phyloP scores from a whole-genome alignment of 2,113 vertebrate genomes.

The Ursus arctos region DNA sequence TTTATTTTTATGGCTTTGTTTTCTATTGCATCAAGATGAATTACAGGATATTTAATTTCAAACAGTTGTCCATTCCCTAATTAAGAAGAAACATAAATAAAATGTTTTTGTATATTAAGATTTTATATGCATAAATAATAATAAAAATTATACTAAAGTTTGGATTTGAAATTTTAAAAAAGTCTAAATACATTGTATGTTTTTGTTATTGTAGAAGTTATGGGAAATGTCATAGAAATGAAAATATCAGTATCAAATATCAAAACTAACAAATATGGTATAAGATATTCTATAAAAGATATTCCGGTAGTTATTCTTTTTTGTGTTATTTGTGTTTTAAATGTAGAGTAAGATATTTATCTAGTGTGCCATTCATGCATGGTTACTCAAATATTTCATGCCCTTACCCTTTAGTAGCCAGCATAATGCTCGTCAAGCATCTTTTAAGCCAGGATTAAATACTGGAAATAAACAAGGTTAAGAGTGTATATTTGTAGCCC shows the following conservation, averaged over 20 bases:
- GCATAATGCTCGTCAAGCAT: neutral
- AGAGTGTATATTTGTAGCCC: neutral
- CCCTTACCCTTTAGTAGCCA: neutral
- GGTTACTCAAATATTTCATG: neutral
- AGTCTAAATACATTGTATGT: neutral
- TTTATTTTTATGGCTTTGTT: neutral
- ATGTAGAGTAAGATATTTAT: neutral
- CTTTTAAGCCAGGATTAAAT: neutral
- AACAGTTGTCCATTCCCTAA: neutral
- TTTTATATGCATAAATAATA: neutral
- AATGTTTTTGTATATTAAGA: neutral
- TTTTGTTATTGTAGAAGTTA: neutral
- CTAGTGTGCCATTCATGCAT: neutral
- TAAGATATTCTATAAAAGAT: neutral
- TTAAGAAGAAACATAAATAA: neutral
- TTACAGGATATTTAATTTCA: neutral
- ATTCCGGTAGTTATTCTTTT: neutral
- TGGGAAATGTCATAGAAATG: neutral
- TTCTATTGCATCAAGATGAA: neutral
- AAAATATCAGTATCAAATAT: neutral
- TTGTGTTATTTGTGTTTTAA: neutral
- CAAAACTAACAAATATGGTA: neutral
- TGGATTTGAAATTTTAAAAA: neutral
- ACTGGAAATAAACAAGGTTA: neutral
- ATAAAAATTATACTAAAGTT: neutral